phyloP scores from a whole-genome alignment of 23 tunicate species.

The Ciona savignyi region DNA sequence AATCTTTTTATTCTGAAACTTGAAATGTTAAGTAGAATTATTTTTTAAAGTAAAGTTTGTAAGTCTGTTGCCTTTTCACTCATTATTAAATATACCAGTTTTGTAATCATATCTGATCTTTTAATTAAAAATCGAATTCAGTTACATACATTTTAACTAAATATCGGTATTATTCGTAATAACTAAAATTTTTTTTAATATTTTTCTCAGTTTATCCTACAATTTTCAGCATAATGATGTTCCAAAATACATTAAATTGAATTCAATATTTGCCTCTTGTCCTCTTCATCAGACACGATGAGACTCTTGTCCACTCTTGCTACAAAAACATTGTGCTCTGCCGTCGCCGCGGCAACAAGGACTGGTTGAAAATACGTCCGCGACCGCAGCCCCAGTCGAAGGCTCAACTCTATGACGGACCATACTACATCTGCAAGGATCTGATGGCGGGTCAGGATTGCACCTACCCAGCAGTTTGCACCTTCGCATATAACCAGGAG shows the following conservation, averaged over 20 bases:
- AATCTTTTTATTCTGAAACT: too few relatives aligned
- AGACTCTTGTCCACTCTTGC: constrained; percentile 41
- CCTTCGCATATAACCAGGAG: constrained; percentile 94
- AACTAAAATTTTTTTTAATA: too few relatives aligned
- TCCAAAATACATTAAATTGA: neutral
- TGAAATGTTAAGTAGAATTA: too few relatives aligned
- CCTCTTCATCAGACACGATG: constrained; percentile 79
- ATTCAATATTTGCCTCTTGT: neutral
- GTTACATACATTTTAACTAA: too few relatives aligned
- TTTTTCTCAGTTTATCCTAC: too few relatives aligned
- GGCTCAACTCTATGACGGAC: constrained; percentile 89
- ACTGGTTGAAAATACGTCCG: constrained; percentile 89
- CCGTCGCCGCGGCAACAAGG: constrained; percentile 56
- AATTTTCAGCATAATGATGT: too few relatives aligned
- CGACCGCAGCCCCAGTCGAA: constrained; percentile 91
- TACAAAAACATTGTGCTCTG: constrained; percentile 78
- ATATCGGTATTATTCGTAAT: too few relatives aligned
- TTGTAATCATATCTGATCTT: too few relatives aligned
- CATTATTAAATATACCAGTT: too few relatives aligned
- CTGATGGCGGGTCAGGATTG: constrained; percentile 86
- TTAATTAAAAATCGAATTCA: too few relatives aligned
- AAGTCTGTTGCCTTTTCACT: too few relatives aligned
- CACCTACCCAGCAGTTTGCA: constrained; percentile 89
- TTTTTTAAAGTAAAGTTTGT: too few relatives aligned
- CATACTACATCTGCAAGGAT: constrained; percentile 90